phyloP scores from a whole-genome alignment of 2,797 vertebrate species.

The Falco berigora region DNA sequence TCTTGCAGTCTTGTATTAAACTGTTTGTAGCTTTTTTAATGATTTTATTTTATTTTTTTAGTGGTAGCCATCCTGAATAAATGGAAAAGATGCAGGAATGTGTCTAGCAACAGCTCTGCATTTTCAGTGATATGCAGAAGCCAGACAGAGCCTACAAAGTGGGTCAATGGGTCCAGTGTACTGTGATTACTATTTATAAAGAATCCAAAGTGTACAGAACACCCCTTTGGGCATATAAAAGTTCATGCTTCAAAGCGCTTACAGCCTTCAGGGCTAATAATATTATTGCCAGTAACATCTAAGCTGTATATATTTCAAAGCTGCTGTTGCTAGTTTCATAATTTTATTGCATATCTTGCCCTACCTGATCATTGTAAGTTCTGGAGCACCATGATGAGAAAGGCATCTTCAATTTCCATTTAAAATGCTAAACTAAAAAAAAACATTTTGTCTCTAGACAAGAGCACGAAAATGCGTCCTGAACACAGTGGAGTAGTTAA shows the following conservation, averaged over 20 bases:
- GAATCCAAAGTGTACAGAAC: slow-evolving; percentile 9
- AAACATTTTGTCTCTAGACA: not conserved
- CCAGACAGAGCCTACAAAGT: slow-evolving; percentile 8
- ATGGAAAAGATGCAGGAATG: not conserved
- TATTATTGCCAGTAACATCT: slow-evolving; percentile 20
- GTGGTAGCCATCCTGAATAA: not conserved
- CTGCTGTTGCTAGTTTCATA: slow-evolving; percentile 10
- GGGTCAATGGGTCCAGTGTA: not conserved
- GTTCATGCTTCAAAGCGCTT: slow-evolving; percentile 29
- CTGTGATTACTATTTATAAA: slow-evolving; percentile 35
- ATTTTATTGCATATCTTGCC: not conserved
- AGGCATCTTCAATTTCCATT: not conserved
- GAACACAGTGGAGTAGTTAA: not conserved
- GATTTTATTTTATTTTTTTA: not conserved
- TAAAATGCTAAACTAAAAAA: not conserved
- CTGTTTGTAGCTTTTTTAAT: not conserved
- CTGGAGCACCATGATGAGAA: not conserved
- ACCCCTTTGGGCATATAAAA: slow-evolving; percentile 24
- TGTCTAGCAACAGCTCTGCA: not conserved
- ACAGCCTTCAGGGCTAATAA: slow-evolving; percentile 30
- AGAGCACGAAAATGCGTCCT: not conserved
- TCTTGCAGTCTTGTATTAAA: not conserved
- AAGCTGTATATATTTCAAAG: slow-evolving; percentile 49
- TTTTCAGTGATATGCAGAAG: slow-evolving; percentile 20
- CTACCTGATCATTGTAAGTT: not conserved